Evolutionary conservation across 2,797 vertebrate genomes (phyloP).

Genomic region (Holocentrus rufus): DNA sequence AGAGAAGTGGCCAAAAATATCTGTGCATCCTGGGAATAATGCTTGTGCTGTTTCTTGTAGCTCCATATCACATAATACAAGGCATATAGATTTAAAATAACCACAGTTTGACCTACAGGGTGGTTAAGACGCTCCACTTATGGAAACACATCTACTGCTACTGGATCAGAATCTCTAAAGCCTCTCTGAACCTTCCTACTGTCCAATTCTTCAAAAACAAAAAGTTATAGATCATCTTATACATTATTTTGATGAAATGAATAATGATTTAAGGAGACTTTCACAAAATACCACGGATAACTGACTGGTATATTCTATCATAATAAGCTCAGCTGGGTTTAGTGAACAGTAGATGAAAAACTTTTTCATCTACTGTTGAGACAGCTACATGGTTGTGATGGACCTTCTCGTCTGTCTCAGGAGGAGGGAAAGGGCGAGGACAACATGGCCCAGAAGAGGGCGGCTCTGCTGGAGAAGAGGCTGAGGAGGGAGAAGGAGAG

Average conservation of each 20-base stretch:
- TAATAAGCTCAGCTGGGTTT: too few relatives aligned
- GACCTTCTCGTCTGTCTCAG: slow-evolving; percentile 71
- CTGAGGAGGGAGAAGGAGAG: slow-evolving; percentile 92
- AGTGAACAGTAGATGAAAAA: not conserved
- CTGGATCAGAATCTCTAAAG: too few relatives aligned
- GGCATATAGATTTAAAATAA: not conserved
- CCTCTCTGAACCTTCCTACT: not conserved
- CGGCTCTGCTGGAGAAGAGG: slow-evolving; percentile 94
- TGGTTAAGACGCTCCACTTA: too few relatives aligned
- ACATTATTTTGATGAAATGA: not conserved
- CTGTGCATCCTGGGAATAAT: not conserved
- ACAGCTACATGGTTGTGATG: not conserved
- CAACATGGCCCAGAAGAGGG: slow-evolving; percentile 95
- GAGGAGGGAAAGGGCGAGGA: slow-evolving; percentile 94
- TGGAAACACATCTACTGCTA: too few relatives aligned
- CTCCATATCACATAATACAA: not conserved
- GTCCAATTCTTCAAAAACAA: not conserved
- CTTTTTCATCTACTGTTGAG: not conserved
- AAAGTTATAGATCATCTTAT: not conserved
- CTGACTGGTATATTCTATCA: too few relatives aligned
- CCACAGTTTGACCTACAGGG: too few relatives aligned
- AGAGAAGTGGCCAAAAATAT: too few relatives aligned
- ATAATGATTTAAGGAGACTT: too few relatives aligned
- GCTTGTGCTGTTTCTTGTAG: not conserved
- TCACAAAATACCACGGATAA: too few relatives aligned